Evolutionary conservation across 2,113 vertebrate genomes (phyloP).

Genomic region (Protobothrops flavoviridis): DNA sequence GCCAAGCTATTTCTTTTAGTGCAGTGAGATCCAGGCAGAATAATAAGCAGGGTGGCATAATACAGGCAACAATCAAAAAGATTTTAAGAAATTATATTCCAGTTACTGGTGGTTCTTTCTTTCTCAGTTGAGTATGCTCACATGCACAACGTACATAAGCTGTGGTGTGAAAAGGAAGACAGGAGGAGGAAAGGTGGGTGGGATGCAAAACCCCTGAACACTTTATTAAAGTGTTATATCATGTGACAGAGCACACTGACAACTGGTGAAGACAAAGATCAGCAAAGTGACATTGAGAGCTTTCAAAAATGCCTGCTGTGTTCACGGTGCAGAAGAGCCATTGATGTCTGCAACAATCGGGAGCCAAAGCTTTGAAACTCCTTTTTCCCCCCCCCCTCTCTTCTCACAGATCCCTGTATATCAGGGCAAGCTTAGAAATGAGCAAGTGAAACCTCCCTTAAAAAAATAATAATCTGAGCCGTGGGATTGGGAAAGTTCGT

Average conservation of each 20-base stretch:
- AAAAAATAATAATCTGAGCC: not conserved
- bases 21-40: not conserved
- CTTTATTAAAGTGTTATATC: slow-evolving; percentile 50
- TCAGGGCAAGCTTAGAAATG: slow-evolving; percentile 30
- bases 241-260: slow-evolving; percentile 42
- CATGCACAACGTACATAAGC: slow-evolving; percentile 23
- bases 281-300: slow-evolving; percentile 37
- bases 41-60: not conserved
- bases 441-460: slow-evolving; percentile 4
- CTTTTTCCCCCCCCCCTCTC: not conserved
- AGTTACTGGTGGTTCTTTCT: slow-evolving; percentile 13
- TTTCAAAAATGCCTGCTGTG: slow-evolving; percentile 45
- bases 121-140: not conserved
- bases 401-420: slow-evolving; percentile 16
- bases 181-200: not conserved
- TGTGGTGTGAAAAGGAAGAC: slow-evolving; percentile 23
- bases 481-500: slow-evolving; percentile 21
- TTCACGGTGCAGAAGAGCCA: slow-evolving; percentile 13
- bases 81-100: slow-evolving; percentile 23
- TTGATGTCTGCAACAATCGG: slow-evolving; percentile 34
- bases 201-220: slow-evolving; percentile 19
- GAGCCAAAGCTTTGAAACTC: slow-evolving; percentile 22
- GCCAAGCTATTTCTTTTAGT: not conserved
- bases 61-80: not conserved
- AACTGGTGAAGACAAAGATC: slow-evolving; percentile 25